Evolutionary conservation across 2,797 vertebrate species (phyloP).

Genomic region (Gallinago nigripennis): DNA sequence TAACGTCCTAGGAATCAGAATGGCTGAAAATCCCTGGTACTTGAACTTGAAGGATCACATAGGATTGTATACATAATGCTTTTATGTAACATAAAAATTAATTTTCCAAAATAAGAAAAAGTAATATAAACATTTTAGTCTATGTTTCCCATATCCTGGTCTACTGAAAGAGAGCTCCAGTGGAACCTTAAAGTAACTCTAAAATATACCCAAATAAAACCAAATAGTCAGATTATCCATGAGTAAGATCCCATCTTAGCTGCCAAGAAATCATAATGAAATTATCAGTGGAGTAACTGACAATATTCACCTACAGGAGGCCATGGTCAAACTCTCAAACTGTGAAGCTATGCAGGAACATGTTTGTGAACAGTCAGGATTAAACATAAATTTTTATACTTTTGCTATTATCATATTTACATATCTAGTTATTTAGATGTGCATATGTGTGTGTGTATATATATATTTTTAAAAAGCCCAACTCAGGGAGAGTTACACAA

Average conservation of each 20-base stretch:
- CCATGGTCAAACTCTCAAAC: not conserved
- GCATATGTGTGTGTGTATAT: accelerated
- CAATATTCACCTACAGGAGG: not conserved
- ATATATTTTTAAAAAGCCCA: not conserved
- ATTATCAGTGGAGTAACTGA: not conserved
- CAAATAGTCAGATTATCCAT: not conserved
- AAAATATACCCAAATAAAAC: not conserved
- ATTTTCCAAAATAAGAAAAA: not conserved
- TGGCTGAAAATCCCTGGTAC: not conserved
- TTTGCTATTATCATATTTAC: not conserved
- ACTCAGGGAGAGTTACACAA: not conserved
- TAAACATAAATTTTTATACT: not conserved
- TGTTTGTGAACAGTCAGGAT: not conserved
- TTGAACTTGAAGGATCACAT: not conserved
- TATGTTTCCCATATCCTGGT: not conserved
- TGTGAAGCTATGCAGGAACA: not conserved
- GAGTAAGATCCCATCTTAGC: not conserved
- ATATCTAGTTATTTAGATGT: not conserved
- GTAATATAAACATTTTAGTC: not conserved
- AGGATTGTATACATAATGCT: not conserved
- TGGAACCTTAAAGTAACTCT: not conserved
- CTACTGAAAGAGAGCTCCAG: not conserved
- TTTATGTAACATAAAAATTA: not conserved
- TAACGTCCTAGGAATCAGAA: not conserved
- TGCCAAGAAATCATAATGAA: not conserved